Conservation (phyloP, 1,140 invertebrate species). For the Pachyrhynchus sulphureomaculatus region DNA sequence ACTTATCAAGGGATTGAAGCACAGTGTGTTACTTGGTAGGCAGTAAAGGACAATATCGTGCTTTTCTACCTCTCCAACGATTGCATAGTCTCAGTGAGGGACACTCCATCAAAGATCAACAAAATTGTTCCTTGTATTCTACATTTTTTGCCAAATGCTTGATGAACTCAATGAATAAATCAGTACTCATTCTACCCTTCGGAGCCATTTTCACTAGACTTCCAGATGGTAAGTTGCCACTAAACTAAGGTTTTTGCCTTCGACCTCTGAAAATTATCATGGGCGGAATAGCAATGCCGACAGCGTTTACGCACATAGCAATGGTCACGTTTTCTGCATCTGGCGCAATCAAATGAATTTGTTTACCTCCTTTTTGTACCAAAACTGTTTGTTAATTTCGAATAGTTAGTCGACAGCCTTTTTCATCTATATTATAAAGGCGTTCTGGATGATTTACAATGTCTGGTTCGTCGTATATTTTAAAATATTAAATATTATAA, state of each 20-base stretch:
- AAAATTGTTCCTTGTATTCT: slow-evolving; percentile 44
- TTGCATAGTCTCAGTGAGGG: slow-evolving; percentile 43
- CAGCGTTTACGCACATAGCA: neutral
- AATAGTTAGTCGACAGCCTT: neutral
- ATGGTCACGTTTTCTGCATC: slow-evolving; percentile 21
- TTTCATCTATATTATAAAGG: slow-evolving; percentile 36
- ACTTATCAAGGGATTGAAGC: too few relatives aligned
- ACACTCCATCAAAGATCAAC: slow-evolving; percentile 49
- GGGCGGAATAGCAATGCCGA: neutral
- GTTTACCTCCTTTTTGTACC: neutral
- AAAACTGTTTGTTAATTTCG: neutral
- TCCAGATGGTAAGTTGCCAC: too few relatives aligned
- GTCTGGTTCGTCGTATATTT: slow-evolving; percentile 40
- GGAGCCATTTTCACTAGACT: slow-evolving; percentile 31
- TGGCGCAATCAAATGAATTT: neutral
- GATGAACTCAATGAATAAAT: too few relatives aligned
- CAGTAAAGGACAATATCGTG: slow-evolving; percentile 47
- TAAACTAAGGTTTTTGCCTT: too few relatives aligned
- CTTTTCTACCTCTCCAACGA: slow-evolving; percentile 42
- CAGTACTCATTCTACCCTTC: slow-evolving; percentile 46
- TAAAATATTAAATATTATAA: slow-evolving; percentile 41
- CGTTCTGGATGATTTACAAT: slow-evolving; percentile 37
- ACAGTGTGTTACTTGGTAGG: slow-evolving; percentile 49
- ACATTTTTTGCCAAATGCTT: slow-evolving; percentile 35
- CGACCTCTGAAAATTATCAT: too few relatives aligned